Evolutionary conservation across 2,113 vertebrate species (phyloP).

Genomic region (Casuarius casuarius): DNA sequence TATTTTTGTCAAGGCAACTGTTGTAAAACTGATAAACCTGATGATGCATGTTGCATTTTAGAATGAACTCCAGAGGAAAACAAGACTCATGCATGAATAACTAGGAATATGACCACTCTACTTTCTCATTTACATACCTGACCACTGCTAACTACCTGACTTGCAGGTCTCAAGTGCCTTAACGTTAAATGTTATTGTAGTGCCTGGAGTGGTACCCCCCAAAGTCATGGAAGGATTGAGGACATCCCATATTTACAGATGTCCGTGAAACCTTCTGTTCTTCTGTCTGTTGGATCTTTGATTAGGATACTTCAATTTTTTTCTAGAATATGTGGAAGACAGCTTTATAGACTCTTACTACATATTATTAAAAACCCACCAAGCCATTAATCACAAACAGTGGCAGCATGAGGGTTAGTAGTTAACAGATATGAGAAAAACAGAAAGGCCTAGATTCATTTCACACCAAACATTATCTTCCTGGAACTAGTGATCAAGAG

Average conservation of each 20-base stretch:
- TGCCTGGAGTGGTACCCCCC: not conserved
- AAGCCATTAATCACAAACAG: not conserved
- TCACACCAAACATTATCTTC: not conserved
- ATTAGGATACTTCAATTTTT: not conserved
- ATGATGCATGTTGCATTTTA: not conserved
- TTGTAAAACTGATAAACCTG: conserved; percentile 45
- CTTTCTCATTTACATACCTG: not conserved
- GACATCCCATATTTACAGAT: not conserved
- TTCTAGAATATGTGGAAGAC: not conserved
- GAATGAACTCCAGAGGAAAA: conserved; percentile 21
- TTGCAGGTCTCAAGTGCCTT: not conserved
- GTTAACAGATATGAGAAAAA: not conserved
- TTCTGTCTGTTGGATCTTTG: not conserved
- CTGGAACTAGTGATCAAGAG: not conserved
- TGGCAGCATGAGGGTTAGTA: not conserved
- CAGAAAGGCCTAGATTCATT: not conserved
- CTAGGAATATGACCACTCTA: not conserved
- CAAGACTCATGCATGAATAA: not conserved
- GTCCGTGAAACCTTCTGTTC: not conserved
- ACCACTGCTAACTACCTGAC: not conserved
- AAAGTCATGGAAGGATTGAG: not conserved
- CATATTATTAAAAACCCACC: not conserved
- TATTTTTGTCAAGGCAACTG: conserved; percentile 63
- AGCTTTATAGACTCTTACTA: not conserved
- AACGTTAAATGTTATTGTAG: not conserved